Percentiles rank a stretch among this genome's conserved stretches.
phyloP scores from a whole-genome alignment of 64 coral and sea anemone species.

The Astreopora myriophthalma region DNA sequence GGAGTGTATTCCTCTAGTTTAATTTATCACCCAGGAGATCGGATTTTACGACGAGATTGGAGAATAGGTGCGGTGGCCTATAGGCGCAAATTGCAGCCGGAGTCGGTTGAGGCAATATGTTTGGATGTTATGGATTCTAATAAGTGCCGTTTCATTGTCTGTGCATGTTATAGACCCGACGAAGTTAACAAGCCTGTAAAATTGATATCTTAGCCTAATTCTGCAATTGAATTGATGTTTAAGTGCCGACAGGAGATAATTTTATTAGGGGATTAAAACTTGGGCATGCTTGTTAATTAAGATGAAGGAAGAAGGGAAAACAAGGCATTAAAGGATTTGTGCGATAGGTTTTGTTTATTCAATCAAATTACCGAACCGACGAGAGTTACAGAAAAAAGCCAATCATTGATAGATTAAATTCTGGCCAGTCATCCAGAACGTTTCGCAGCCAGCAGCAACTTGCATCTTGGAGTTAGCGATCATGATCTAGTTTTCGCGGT shows the following conservation, averaged over 20 bases:
- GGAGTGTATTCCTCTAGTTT: neutral
- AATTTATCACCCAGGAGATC: slow-evolving; percentile 31
- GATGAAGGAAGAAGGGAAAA: neutral
- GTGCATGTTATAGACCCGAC: neutral
- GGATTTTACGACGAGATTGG: slow-evolving; percentile 40
- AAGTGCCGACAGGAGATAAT: neutral
- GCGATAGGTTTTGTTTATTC: neutral
- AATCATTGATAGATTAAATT: slow-evolving; percentile 40
- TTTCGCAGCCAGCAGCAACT: slow-evolving; percentile 12
- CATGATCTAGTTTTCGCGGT: slow-evolving; percentile 60
- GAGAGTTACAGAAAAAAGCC: neutral
- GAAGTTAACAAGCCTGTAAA: neutral
- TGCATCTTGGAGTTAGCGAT: slow-evolving; percentile 58
- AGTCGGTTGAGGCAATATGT: slow-evolving; percentile 46
- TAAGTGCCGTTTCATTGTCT: neutral
- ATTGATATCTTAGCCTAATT: neutral
- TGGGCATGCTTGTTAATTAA: too few species aligned
- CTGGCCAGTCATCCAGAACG: slow-evolving; percentile 42
- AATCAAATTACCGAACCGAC: slow-evolving; percentile 27
- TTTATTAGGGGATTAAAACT: neutral
- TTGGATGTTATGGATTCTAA: slow-evolving; percentile 6
- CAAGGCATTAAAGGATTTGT: neutral
- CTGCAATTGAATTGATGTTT: neutral
- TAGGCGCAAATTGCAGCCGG: slow-evolving; percentile 46
- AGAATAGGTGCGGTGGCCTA: slow-evolving; percentile 53